phyloP scores from a whole-genome alignment of 2,797 vertebrate species.

The Sebastes wilsoni region DNA sequence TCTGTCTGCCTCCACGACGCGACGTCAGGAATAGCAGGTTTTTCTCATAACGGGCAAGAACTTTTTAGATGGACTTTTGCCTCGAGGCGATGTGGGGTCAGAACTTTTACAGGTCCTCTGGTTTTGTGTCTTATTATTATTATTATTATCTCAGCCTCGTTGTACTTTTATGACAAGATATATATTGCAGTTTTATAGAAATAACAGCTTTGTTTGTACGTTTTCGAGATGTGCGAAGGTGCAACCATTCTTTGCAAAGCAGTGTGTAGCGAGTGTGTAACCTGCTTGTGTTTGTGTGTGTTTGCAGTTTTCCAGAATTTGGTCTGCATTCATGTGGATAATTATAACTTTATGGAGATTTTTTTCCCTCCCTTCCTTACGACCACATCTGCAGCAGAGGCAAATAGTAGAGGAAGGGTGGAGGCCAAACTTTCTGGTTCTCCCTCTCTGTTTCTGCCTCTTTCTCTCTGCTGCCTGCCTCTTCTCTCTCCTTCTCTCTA shows the following conservation, averaged over 20 bases:
- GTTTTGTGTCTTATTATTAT: conserved; percentile 19
- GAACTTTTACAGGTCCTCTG: conserved; percentile 24
- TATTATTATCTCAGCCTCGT: not conserved
- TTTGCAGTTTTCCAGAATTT: conserved; percentile 74
- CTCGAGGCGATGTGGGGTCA: conserved; percentile 8
- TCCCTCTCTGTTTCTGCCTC: conserved; percentile 26
- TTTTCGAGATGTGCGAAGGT: conserved; percentile 24
- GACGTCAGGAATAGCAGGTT: conserved; percentile 43
- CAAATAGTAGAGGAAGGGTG: conserved; percentile 78
- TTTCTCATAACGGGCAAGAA: conserved; percentile 46
- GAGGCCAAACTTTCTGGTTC: conserved; percentile 66
- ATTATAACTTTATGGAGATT: conserved; percentile 82
- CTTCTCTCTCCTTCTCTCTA: conserved; percentile 19
- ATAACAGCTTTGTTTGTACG: not conserved
- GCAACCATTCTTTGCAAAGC: conserved; percentile 17
- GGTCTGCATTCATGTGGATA: conserved; percentile 81
- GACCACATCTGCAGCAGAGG: conserved; percentile 79
- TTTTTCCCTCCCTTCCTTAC: conserved; percentile 74
- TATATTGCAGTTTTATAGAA: not conserved
- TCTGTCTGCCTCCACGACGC: conserved; percentile 50
- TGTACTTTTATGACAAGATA: conserved; percentile 1
- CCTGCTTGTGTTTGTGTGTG: conserved; percentile 42
- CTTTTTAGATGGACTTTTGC: conserved; percentile 16
- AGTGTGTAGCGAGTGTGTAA: conserved; percentile 26
- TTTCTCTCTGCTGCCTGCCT: conserved; percentile 13